Evolutionary conservation across 1,140 invertebrate genomes (phyloP).

Genomic region (Aphelinus certus): DNA sequence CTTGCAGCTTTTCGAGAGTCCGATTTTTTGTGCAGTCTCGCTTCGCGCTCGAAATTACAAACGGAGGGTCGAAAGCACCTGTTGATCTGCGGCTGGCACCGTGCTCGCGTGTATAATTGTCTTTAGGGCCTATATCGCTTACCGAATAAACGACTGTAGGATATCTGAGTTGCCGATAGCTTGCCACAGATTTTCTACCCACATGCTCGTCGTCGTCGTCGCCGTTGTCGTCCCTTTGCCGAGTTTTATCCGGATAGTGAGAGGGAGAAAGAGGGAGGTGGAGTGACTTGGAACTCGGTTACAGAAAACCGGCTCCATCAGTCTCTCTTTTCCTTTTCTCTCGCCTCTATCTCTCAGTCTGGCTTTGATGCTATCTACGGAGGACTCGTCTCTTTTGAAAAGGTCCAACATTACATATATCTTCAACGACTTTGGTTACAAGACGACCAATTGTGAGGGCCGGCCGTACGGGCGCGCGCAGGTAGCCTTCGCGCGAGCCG

Average conservation of each 20-base stretch:
- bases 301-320: slow-evolving; percentile 34
- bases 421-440: slow-evolving; percentile 32
- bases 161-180: slow-evolving; percentile 18
- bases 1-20: neutral
- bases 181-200: neutral
- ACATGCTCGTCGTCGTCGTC: neutral
- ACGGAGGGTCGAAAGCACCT: slow-evolving; percentile 13
- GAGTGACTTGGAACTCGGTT: slow-evolving; percentile 19
- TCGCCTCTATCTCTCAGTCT: neutral
- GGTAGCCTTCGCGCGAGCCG: slow-evolving; percentile 21
- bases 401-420: slow-evolving; percentile 26
- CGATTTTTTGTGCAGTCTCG: neutral
- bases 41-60: slow-evolving; percentile 18
- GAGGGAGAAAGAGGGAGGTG: neutral
- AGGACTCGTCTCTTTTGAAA: slow-evolving; percentile 31
- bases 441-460: slow-evolving; percentile 29
- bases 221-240: neutral
- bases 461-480: neutral
- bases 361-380: slow-evolving; percentile 23
- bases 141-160: slow-evolving; percentile 17
- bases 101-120: neutral
- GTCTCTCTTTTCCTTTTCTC: neutral
- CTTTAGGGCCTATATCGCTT: slow-evolving; percentile 21
- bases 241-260: neutral
- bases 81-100: slow-evolving; percentile 21